Percentiles rank a stretch among this genome's conserved stretches.
phyloP scores from a whole-genome alignment of 2,113 vertebrate species.

The Pristiophorus japonicus region DNA sequence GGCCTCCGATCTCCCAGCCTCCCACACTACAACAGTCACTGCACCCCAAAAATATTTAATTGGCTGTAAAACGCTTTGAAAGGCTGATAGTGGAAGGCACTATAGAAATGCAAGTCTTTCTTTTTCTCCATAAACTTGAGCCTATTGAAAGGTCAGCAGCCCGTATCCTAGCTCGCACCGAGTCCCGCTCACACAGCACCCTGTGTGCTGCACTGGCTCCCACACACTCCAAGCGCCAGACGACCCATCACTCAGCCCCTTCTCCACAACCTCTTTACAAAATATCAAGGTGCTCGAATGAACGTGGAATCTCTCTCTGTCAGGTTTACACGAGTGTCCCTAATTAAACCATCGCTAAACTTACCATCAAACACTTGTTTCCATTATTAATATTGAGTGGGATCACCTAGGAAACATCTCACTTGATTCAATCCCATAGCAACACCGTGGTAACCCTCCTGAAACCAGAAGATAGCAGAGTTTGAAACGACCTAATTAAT shows the following conservation, averaged over 20 bases:
- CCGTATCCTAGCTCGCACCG: background rate
- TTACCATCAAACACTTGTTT: slow-evolving; percentile 13
- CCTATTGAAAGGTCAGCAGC: background rate
- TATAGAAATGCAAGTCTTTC: too few species aligned
- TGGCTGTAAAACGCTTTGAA: too few species aligned
- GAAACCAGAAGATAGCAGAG: background rate
- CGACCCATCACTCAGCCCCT: too few species aligned
- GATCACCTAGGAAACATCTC: slow-evolving; percentile 24
- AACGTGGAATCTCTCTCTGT: background rate
- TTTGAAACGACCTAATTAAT: slow-evolving; percentile 8
- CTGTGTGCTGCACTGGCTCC: background rate
- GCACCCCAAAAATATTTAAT: too few species aligned
- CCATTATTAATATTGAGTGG: slow-evolving; percentile 25
- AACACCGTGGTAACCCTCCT: slow-evolving; percentile 17
- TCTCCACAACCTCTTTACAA: background rate
- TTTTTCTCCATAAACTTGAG: background rate
- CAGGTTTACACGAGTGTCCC: background rate
- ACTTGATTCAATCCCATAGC: slow-evolving; percentile 29
- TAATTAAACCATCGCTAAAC: slow-evolving; percentile 14
- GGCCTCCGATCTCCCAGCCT: background rate
- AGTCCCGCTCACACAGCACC: background rate
- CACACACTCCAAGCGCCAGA: background rate
- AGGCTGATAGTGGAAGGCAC: too few species aligned
- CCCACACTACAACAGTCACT: too few species aligned
- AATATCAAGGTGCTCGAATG: background rate